Evolutionary conservation across 2,797 vertebrate genomes (phyloP).

Genomic region (Scleropages formosus): DNA sequence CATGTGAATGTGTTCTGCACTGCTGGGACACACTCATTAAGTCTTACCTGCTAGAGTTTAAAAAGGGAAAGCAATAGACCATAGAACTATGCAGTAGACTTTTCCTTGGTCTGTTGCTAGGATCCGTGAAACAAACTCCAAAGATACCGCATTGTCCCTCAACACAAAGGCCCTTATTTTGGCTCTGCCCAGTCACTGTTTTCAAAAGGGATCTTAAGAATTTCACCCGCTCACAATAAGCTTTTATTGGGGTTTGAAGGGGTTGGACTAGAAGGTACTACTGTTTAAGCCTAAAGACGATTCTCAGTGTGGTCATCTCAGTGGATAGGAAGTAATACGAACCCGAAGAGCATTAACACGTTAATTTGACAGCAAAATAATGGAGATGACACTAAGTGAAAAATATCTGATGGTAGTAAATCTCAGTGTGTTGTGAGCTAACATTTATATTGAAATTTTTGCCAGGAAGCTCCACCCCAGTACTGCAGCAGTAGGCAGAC

Average conservation of each 20-base stretch:
- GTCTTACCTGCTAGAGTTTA: conserved; percentile 58
- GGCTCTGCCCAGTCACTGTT: conserved; percentile 62
- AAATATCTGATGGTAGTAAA: conserved; percentile 11
- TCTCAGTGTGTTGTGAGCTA: conserved; percentile 60
- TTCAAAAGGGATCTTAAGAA: conserved; percentile 48
- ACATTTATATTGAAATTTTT: conserved; percentile 31
- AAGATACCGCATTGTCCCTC: conserved; percentile 63
- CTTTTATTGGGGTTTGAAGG: conserved; percentile 49
- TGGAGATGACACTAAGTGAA: background rate
- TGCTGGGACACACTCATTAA: conserved; percentile 58
- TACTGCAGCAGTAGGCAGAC: conserved; percentile 80
- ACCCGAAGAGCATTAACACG: conserved; percentile 17
- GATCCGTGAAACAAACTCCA: conserved; percentile 57
- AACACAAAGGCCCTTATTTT: conserved; percentile 69
- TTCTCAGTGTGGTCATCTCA: background rate
- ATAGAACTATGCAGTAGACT: conserved; percentile 53
- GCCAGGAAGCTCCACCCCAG: conserved; percentile 65
- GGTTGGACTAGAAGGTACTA: conserved; percentile 44
- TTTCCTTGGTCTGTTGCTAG: conserved; percentile 64
- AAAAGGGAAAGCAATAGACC: conserved; percentile 43
- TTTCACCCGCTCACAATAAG: conserved; percentile 59
- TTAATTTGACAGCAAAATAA: too few species aligned
- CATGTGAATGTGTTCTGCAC: conserved; percentile 36
- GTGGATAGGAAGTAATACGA: background rate
- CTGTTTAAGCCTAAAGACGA: background rate